These are phyloP conservation scores for Lemur catta DNA, from an alignment of 2,797 vertebrate species.

Conservation along the genomic window DNA sequence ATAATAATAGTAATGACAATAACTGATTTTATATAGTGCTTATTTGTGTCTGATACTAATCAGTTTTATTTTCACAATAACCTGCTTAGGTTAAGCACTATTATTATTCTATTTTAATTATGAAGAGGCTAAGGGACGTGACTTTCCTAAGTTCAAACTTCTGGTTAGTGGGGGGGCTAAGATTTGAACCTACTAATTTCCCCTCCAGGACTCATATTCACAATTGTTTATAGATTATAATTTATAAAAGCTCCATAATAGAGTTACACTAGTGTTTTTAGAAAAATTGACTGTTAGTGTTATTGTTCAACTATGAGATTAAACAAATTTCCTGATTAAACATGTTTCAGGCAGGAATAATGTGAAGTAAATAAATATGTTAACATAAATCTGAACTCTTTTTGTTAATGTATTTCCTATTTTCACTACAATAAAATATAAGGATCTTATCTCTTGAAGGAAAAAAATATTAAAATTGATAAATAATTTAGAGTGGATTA, in stretches of 20 bases:
- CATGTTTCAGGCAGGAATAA: background rate
- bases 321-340: background rate
- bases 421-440: background rate
- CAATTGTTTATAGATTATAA: background rate
- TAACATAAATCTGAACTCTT: background rate
- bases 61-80: background rate
- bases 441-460: background rate
- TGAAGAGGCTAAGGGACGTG: background rate
- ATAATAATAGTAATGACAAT: background rate
- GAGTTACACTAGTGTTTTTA: background rate
- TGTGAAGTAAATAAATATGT: background rate
- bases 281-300: background rate
- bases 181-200: background rate
- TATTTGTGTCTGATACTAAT: background rate
- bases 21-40: background rate
- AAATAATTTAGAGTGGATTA: background rate
- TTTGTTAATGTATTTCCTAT: background rate
- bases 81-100: background rate
- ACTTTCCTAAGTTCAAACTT: background rate
- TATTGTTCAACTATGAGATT: background rate
- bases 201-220: background rate
- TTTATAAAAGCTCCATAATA: background rate
- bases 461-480: background rate
- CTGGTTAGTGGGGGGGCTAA: fast-evolving
- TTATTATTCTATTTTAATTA: background rate